phyloP scores from a whole-genome alignment of 2,797 vertebrate genomes.

The Podarcis siculus region DNA sequence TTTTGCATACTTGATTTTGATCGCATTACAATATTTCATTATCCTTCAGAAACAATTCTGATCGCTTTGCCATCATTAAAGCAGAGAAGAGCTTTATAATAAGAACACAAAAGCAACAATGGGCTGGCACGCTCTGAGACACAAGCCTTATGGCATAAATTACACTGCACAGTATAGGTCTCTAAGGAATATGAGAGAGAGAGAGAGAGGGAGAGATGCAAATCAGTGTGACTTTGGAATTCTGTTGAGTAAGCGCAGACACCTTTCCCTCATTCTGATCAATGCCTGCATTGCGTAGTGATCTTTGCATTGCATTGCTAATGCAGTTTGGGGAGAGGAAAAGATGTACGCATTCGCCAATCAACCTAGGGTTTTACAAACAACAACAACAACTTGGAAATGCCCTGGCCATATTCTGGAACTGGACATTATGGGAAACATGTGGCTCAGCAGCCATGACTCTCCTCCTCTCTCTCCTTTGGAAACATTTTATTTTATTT shows the following conservation, averaged over 20 bases:
- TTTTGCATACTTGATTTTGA: constrained; percentile 23
- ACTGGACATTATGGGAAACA: too few species aligned
- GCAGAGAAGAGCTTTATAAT: constrained; percentile 34
- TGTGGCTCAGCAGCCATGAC: too few species aligned
- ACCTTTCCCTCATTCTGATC: constrained; percentile 27
- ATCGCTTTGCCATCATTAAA: constrained; percentile 35
- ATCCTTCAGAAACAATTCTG: constrained; percentile 37
- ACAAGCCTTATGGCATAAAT: constrained; percentile 40
- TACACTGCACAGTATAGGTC: not conserved
- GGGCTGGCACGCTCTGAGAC: constrained; percentile 18
- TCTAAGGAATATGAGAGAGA: not conserved
- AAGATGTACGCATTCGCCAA: not conserved
- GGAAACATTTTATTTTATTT: too few species aligned
- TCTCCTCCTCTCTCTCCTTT: too few species aligned
- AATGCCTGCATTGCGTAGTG: not conserved
- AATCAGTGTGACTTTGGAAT: constrained; percentile 30
- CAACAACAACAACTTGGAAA: not conserved
- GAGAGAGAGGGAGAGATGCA: not conserved
- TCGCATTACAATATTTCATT: constrained; percentile 33
- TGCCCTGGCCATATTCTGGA: not conserved
- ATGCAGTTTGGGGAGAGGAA: not conserved
- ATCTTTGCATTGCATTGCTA: not conserved
- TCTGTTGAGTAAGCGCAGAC: constrained; percentile 18
- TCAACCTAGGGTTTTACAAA: not conserved
- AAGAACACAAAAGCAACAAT: constrained; percentile 43